phyloP scores from a whole-genome alignment of 2,888 invertebrate genomes.

The Adelphocoris suturalis region DNA sequence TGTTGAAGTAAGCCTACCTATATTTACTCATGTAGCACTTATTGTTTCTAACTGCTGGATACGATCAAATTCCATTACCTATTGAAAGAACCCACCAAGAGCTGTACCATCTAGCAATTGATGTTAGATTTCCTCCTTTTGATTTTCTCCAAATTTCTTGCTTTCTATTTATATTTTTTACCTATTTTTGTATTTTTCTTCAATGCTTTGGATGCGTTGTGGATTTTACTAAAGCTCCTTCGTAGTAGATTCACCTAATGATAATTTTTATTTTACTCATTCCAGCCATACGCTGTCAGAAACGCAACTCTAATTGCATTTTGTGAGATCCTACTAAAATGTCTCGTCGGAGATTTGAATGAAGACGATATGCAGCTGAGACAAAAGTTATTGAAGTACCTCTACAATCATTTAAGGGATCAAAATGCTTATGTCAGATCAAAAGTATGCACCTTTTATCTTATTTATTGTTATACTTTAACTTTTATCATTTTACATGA shows the following conservation, averaged over 20 bases:
- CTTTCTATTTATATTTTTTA: no score
- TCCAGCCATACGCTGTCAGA: conserved; percentile 83
- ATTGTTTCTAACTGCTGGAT: no score
- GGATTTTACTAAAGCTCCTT: no score
- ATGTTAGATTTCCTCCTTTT: no score
- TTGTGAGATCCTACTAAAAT: conserved; percentile 87
- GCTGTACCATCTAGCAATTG: no score
- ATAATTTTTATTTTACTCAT: neutral
- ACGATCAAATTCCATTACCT: neutral
- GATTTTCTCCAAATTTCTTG: no score
- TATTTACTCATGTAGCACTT: neutral
- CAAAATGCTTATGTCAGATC: conserved; percentile 91
- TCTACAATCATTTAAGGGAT: conserved; percentile 92
- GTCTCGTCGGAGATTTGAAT: conserved; percentile 87
- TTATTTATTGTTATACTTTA: neutral
- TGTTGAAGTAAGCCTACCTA: conserved; percentile 79
- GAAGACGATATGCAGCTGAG: conserved; percentile 84
- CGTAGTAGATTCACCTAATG: no score
- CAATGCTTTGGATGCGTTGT: neutral
- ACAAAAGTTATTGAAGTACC: conserved; percentile 88
- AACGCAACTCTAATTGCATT: conserved; percentile 91
- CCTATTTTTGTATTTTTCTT: neutral
- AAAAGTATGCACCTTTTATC: conserved; percentile 80
- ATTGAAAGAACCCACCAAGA: no score
- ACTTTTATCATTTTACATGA: neutral